Base-by-base conservation (phyloP, 2,113 vertebrate genomes). In the Nyctibius bracteatus region DNA sequence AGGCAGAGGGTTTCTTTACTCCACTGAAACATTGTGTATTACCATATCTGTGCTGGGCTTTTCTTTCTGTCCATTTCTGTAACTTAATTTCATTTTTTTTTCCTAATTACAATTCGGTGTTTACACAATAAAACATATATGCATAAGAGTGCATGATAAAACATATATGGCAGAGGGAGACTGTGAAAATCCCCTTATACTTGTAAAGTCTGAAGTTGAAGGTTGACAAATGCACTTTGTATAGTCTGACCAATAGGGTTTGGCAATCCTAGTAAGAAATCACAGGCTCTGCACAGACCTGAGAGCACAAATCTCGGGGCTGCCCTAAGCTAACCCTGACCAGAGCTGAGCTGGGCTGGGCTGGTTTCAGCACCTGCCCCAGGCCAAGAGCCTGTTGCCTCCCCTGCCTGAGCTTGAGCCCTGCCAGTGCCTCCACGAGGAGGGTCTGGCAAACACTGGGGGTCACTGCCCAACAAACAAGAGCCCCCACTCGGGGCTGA, bases 291-390 rank as follows among this genome's bases (percentile, higher is more conserved):
- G 22, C 28, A 10, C 18, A 22, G 23, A 81, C 3, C 17, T 33
- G 49, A 0, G 0, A 43, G 39, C 0, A 0, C 13, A 30, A 9
- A 2, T 39, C 18, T 61, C 18, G 9, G 30, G 24, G 6, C 23
- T 61, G 54, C 14, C 6, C 37, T 31, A 30, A 44, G 15, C 25
- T 92, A 39, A 6, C 27, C 44, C 43, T 4, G 54, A 2, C 9
- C 4, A 1, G 9, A 77, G 19, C 18, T 68, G 9, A 77, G 19
- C 18, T 68, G 35, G 23, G 22, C 72, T 89, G 21, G 51, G 62
- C 15, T 33, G 28, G 3, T 46, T 77, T 31, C 35, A n/a, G 5
- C 5, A 4, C 7, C 31, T 52, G 25, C 39, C 14, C 28, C 4
- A 5, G 28, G 8, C 22, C 43, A n/a, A 1, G 3, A 21, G 24